Conservation (phyloP, 2,797 vertebrate genomes). For the Gila robusta region DNA sequence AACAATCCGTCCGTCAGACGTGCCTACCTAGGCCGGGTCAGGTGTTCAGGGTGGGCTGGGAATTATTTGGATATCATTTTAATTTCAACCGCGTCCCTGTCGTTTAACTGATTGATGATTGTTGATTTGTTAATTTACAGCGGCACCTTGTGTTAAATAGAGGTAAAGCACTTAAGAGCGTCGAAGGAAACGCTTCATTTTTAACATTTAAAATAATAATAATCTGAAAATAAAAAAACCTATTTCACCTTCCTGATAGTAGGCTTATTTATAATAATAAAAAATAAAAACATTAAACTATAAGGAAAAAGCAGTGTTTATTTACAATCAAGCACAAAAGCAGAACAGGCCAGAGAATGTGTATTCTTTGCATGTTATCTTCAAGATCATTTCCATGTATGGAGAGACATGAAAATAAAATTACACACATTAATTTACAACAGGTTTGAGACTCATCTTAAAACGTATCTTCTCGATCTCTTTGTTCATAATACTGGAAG, state of each 20-base stretch:
- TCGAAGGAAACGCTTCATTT: background rate
- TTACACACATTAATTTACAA: background rate
- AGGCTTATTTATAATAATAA: background rate
- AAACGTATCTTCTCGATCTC: background rate
- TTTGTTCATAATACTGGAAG: background rate
- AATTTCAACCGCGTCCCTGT: background rate
- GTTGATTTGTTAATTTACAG: slow-evolving; percentile 56
- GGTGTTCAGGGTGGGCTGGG: background rate
- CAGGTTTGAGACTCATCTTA: background rate
- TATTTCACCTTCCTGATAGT: background rate
- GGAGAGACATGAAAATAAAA: background rate
- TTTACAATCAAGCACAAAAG: slow-evolving; percentile 45
- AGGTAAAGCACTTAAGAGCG: background rate
- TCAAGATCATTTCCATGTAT: slow-evolving; percentile 3
- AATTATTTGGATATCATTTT: background rate
- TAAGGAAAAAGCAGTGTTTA: slow-evolving; percentile 33
- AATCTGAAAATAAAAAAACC: background rate
- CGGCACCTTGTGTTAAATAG: slow-evolving; percentile 57
- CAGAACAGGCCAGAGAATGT: slow-evolving; percentile 14
- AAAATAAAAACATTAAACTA: background rate
- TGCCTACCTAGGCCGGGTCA: background rate
- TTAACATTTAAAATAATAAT: background rate
- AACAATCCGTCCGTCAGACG: background rate
- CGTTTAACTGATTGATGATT: background rate
- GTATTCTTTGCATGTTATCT: background rate